phyloP scores from a whole-genome alignment of 2,888 invertebrate species.

The Habroteleia sp. region DNA sequence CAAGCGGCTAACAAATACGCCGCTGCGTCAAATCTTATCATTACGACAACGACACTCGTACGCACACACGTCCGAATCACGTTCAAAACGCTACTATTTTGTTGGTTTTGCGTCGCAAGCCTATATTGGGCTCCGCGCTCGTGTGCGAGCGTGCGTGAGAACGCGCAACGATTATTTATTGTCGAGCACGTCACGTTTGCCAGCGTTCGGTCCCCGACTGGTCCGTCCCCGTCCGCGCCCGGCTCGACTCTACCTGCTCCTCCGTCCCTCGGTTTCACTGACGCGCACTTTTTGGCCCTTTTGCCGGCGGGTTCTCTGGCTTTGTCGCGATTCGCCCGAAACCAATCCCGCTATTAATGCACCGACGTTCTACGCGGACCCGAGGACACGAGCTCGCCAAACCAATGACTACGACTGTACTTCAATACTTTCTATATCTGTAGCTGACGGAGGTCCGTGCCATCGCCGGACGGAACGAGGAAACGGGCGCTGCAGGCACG shows the following conservation, averaged over 20 bases:
- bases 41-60: constrained; percentile 20
- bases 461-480: constrained; percentile 45
- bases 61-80: neutral
- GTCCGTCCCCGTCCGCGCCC: neutral
- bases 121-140: neutral
- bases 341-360: constrained; percentile 7
- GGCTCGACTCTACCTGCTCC: neutral
- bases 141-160: constrained; percentile 12
- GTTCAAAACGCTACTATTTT: constrained; percentile 7
- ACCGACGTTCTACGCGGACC: neutral
- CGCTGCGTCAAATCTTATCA: constrained; percentile 44
- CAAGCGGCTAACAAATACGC: constrained; percentile 25
- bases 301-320: constrained; percentile 5
- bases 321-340: constrained; percentile 6
- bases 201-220: constrained; percentile 5
- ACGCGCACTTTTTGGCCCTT: neutral
- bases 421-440: constrained; percentile 53
- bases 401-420: constrained; percentile 26
- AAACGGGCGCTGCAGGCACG: constrained; percentile 27
- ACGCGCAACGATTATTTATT: constrained; percentile 6
- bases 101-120: constrained; percentile 9
- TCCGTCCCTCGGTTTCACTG: neutral
- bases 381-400: constrained; percentile 19
- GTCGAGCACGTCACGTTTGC: constrained; percentile 8
- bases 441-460: constrained; percentile 28